phyloP scores from a whole-genome alignment of 2,113 vertebrate species.

The Galeopterus variegatus region DNA sequence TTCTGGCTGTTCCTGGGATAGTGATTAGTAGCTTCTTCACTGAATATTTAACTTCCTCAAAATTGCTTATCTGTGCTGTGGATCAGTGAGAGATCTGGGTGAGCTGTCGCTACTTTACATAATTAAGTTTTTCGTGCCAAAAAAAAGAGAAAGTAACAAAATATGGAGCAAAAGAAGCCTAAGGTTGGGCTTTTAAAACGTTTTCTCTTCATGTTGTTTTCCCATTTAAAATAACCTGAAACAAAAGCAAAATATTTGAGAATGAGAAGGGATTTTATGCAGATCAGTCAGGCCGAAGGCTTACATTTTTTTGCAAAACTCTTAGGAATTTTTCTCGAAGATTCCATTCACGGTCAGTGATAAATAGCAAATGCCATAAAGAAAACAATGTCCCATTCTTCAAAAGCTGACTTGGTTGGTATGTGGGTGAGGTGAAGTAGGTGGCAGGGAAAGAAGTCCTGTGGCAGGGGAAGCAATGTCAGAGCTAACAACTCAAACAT shows the following conservation, averaged over 20 bases:
- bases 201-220: background rate
- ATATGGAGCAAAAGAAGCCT: background rate
- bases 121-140: constrained; percentile 74
- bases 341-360: background rate
- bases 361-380: constrained; percentile 48
- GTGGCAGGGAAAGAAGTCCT: background rate
- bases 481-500: background rate
- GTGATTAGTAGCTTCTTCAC: constrained; percentile 42
- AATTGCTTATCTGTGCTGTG: constrained; percentile 58
- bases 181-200: constrained; percentile 47
- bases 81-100: constrained; percentile 44
- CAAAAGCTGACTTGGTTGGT: background rate
- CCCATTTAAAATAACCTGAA: constrained; percentile 29
- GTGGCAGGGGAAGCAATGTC: background rate
- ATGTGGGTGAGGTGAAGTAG: background rate
- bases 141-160: constrained; percentile 54
- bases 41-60: constrained; percentile 55
- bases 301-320: constrained; percentile 61
- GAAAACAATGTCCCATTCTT: constrained; percentile 63
- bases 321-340: constrained; percentile 53
- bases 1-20: background rate
- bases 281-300: constrained; percentile 34
- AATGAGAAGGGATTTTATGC: constrained; percentile 31
- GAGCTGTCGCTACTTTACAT: constrained; percentile 69
- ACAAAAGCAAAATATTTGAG: constrained; percentile 55